phyloP scores from a whole-genome alignment of 2,888 invertebrate genomes.

The Apodemia zela region DNA sequence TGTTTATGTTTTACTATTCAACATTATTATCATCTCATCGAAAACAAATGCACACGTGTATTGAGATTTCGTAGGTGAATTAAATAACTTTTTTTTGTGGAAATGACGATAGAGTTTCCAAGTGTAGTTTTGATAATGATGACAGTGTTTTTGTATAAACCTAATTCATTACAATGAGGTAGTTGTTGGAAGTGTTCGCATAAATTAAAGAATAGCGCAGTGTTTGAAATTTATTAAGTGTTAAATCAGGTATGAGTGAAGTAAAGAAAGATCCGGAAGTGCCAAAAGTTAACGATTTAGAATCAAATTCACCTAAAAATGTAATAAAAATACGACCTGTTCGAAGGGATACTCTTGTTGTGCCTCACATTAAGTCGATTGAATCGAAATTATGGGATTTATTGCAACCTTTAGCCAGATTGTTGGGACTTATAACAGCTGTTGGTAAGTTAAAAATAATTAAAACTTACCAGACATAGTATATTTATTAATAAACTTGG shows the following conservation, averaged over 20 bases:
- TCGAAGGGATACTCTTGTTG: conserved; percentile 1
- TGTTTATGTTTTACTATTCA: conserved; percentile 8
- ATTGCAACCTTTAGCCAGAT: conserved; percentile 64
- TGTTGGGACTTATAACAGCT: conserved; percentile 70
- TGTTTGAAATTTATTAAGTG: background rate
- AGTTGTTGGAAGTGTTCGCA: background rate
- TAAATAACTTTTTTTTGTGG: background rate
- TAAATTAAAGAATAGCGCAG: no score
- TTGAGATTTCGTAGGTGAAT: background rate
- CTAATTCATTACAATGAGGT: conserved; percentile 12
- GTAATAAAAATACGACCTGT: background rate
- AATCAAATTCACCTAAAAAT: background rate
- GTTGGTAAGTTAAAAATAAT: conserved; percentile 49
- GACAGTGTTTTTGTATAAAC: conserved; percentile 4
- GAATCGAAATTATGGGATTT: conserved; percentile 66
- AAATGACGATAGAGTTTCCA: background rate
- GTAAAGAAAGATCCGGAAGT: conserved; percentile 1
- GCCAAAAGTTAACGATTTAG: background rate
- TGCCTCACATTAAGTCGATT: conserved; percentile 49
- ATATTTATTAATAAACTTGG: background rate
- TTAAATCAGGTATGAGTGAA: background rate
- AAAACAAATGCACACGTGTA: background rate
- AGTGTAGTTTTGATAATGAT: background rate
- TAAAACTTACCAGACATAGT: background rate
- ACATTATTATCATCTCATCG: background rate